Percentiles rank a stretch among this genome's conserved stretches.
Evolutionary conservation across 2,797 vertebrate genomes (phyloP).

Genomic region (Xenentodon cancila): DNA sequence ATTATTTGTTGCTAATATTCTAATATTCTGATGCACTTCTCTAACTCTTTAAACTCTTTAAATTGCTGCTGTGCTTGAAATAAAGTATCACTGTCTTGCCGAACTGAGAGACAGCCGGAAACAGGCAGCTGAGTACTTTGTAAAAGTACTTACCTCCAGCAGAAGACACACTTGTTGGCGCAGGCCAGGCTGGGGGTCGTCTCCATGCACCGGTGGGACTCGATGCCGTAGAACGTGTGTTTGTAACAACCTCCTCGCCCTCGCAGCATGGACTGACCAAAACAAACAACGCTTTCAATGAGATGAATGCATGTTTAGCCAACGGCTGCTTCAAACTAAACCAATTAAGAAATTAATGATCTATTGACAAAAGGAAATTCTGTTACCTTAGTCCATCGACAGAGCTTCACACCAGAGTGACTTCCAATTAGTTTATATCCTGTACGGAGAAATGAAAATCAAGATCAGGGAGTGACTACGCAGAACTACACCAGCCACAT

Average conservation of each 20-base stretch:
- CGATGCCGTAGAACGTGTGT: slow-evolving; percentile 95
- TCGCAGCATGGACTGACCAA: slow-evolving; percentile 89
- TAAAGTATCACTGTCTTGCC: no score
- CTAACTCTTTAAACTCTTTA: no score
- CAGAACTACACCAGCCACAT: background rate
- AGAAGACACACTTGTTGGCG: slow-evolving; percentile 97
- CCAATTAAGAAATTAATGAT: background rate
- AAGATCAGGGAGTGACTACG: background rate
- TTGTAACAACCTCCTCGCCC: slow-evolving; percentile 97
- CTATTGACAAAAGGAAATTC: background rate
- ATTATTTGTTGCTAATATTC: no score
- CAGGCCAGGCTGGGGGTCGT: slow-evolving; percentile 94
- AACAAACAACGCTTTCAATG: slow-evolving; percentile 4
- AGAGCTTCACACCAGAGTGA: slow-evolving; percentile 96
- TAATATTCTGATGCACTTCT: no score
- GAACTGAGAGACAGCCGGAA: no score
- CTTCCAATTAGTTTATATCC: slow-evolving; percentile 95
- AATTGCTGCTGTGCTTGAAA: no score
- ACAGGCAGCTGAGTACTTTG: no score
- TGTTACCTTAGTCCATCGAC: slow-evolving; percentile 96
- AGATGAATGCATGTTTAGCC: background rate
- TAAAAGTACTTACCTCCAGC: slow-evolving; percentile 88
- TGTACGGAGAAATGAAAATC: slow-evolving; percentile 59
- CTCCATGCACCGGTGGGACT: slow-evolving; percentile 98
- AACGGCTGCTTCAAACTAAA: no score